phyloP scores from a whole-genome alignment of 2,797 vertebrate species.

The Otolemur crassicaudatus region DNA sequence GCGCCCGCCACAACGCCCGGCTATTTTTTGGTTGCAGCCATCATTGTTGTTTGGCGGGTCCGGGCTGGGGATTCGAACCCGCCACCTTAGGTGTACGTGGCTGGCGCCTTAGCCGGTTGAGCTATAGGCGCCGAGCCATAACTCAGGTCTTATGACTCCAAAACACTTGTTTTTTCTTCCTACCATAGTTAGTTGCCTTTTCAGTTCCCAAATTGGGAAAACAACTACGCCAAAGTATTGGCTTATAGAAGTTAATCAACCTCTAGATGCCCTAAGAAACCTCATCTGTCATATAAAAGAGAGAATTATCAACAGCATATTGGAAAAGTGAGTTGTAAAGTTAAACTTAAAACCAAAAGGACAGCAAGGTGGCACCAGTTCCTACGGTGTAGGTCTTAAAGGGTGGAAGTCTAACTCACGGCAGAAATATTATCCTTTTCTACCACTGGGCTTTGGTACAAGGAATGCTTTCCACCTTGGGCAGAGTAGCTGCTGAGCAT shows the following conservation, averaged over 20 bases:
- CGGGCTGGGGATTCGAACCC: too few relatives aligned
- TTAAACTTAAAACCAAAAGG: conserved; percentile 72
- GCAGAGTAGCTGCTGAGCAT: conserved; percentile 3
- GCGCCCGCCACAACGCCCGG: too few relatives aligned
- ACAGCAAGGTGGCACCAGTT: conserved; percentile 69
- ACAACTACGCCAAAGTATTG: conserved; percentile 55
- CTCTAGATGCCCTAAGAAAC: conserved; percentile 70
- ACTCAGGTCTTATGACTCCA: conserved; percentile 48
- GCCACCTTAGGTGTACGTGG: too few relatives aligned
- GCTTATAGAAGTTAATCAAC: conserved; percentile 72
- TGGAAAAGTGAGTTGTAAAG: conserved; percentile 67
- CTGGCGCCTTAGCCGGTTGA: too few relatives aligned
- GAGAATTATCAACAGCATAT: conserved; percentile 69
- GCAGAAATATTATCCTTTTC: conserved; percentile 64
- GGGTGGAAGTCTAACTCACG: conserved; percentile 56
- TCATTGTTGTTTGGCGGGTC: too few relatives aligned
- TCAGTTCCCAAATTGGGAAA: conserved; percentile 67
- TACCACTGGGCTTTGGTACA: conserved; percentile 63
- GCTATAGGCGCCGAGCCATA: too few relatives aligned
- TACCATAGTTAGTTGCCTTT: conserved; percentile 49
- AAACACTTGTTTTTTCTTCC: conserved; percentile 44
- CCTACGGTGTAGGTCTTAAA: conserved; percentile 46
- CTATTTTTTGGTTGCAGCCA: too few relatives aligned
- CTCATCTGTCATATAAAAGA: conserved; percentile 69
- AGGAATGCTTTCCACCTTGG: conserved; percentile 69